phyloP scores from a whole-genome alignment of 2,113 vertebrate species.

The Mesembrinibis cayennensis region DNA sequence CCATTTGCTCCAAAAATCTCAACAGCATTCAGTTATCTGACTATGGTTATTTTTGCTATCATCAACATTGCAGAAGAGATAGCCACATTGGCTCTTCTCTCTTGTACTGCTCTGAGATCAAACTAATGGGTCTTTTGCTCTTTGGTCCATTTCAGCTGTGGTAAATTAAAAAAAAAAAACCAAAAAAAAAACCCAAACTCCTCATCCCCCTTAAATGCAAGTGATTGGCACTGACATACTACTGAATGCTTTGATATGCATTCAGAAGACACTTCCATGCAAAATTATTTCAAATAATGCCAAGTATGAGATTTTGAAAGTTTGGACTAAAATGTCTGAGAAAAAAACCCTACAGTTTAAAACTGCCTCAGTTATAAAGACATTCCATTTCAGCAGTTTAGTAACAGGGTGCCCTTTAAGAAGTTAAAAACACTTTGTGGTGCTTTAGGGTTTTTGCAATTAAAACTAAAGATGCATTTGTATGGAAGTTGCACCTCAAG shows the following conservation, averaged over 20 bases:
- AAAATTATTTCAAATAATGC: not conserved
- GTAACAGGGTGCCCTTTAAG: not conserved
- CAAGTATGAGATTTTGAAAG: not conserved
- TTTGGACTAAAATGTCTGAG: not conserved
- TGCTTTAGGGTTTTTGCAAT: not conserved
- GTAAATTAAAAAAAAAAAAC: not conserved
- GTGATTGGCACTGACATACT: not conserved
- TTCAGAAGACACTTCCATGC: not conserved
- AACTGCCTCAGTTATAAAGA: not conserved
- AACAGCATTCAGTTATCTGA: not conserved
- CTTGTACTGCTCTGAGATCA: not conserved
- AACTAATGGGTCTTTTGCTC: not conserved
- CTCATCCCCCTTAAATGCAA: not conserved
- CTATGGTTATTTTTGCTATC: not conserved
- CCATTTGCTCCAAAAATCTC: not conserved
- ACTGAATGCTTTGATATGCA: not conserved
- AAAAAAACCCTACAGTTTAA: not conserved
- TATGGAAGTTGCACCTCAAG: not conserved
- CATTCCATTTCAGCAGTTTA: not conserved
- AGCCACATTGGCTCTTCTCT: not conserved
- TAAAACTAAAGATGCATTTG: not conserved
- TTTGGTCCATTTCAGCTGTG: not conserved
- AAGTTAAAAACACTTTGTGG: not conserved
- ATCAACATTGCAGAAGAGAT: not conserved
- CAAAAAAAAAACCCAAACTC: not conserved